Evolutionary conservation across 2,888 invertebrate genomes (phyloP).

Genomic region (Ormyrus labotus): DNA sequence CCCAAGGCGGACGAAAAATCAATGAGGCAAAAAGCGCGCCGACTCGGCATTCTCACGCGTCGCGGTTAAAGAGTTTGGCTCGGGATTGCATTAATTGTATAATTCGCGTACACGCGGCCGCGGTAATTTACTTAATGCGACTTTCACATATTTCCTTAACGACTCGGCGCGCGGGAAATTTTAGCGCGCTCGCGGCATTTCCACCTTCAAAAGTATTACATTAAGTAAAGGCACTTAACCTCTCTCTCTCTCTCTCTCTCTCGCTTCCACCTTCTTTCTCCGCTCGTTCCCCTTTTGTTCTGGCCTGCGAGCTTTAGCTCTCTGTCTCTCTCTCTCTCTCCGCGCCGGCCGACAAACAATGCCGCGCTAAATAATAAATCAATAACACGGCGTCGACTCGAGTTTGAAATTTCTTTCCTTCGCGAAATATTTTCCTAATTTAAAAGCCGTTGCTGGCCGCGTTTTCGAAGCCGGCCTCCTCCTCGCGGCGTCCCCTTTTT

Average conservation of each 20-base stretch:
- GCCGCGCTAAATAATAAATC: slow-evolving; percentile 68
- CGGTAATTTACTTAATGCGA: slow-evolving; percentile 33
- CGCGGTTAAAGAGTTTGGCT: too few relatives aligned
- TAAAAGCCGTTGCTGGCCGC: too few relatives aligned
- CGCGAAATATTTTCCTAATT: too few relatives aligned
- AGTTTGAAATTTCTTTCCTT: slow-evolving; percentile 34
- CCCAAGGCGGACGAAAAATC: too few relatives aligned
- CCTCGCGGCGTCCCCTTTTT: too few relatives aligned
- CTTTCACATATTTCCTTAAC: slow-evolving; percentile 23
- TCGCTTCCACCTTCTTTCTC: not conserved
- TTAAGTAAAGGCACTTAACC: slow-evolving; percentile 42
- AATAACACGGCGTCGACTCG: slow-evolving; percentile 60
- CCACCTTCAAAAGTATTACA: slow-evolving; percentile 34
- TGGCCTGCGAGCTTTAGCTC: slow-evolving; percentile 33
- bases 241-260: not conserved
- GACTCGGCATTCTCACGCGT: too few relatives aligned
- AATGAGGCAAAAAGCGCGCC: too few relatives aligned
- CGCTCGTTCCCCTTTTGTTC: slow-evolving; percentile 17
- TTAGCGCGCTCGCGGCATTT: slow-evolving; percentile 14
- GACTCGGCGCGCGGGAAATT: slow-evolving; percentile 13
- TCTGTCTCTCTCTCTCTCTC: not conserved
- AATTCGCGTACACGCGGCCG: not conserved
- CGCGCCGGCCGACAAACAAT: slow-evolving; percentile 47
- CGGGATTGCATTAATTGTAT: not conserved
- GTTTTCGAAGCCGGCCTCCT: too few relatives aligned